Evolutionary conservation across 2,888 invertebrate genomes (phyloP).

Genomic region (Rambutsinella grinnellia): DNA sequence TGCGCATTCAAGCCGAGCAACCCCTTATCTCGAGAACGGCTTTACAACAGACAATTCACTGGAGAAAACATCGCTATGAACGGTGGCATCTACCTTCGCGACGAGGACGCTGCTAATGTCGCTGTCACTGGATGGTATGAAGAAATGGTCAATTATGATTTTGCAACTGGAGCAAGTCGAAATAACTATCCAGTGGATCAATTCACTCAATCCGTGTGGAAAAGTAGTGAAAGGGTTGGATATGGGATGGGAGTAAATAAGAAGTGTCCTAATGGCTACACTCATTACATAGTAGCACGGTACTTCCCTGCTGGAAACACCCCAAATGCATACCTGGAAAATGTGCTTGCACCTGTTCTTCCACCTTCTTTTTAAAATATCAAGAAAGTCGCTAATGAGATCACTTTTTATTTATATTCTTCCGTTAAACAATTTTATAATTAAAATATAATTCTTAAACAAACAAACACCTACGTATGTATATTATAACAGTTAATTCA

Average conservation of each 20-base stretch:
- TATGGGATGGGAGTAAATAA: slow-evolving; percentile 32
- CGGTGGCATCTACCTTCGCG: slow-evolving; percentile 29
- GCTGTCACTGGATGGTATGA: slow-evolving; percentile 37
- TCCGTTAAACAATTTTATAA: neutral
- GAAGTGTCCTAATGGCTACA: slow-evolving; percentile 37
- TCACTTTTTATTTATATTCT: slow-evolving; percentile 4
- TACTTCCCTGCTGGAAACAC: slow-evolving; percentile 35
- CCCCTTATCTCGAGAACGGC: slow-evolving; percentile 22
- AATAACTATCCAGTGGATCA: slow-evolving; percentile 34
- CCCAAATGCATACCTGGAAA: slow-evolving; percentile 29
- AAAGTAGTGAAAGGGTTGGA: slow-evolving; percentile 21
- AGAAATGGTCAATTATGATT: slow-evolving; percentile 34
- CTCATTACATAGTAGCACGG: slow-evolving; percentile 28
- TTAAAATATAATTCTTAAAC: too few species aligned
- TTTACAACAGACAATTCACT: slow-evolving; percentile 30
- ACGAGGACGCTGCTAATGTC: slow-evolving; percentile 35
- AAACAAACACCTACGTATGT: too few species aligned
- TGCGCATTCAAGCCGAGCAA: slow-evolving; percentile 37
- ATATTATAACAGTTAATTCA: too few species aligned
- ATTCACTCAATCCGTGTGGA: slow-evolving; percentile 36
- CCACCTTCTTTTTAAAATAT: neutral
- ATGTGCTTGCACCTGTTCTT: slow-evolving; percentile 18
- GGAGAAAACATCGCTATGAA: slow-evolving; percentile 43
- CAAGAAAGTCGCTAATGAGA: neutral
- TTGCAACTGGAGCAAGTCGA: slow-evolving; percentile 32